phyloP scores from a whole-genome alignment of 2,113 vertebrate species.

The Paracanthobrama guichenoti region DNA sequence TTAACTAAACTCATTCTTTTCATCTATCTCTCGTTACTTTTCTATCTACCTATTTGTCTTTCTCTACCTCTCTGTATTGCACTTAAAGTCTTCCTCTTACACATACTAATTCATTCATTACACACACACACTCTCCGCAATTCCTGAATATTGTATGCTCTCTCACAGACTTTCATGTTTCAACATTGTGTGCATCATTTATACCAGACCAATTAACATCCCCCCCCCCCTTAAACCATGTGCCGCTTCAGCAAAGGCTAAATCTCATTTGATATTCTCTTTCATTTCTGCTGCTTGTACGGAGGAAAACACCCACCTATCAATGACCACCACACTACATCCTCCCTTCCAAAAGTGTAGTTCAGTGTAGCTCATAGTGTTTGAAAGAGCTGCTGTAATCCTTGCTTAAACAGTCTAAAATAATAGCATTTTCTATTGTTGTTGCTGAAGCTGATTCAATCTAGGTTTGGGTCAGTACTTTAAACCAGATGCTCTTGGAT shows the following conservation, averaged over 20 bases:
- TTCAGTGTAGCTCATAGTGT: not conserved
- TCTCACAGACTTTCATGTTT: slow-evolving; percentile 55
- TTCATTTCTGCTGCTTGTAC: slow-evolving; percentile 58
- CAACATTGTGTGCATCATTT: slow-evolving; percentile 48
- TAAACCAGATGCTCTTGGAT: not conserved
- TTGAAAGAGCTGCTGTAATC: not conserved
- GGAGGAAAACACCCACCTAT: slow-evolving; percentile 10
- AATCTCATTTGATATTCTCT: slow-evolving; percentile 65
- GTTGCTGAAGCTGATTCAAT: not conserved
- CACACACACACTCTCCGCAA: slow-evolving; percentile 25
- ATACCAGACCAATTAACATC: slow-evolving; percentile 40
- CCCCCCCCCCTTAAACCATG: slow-evolving; percentile 21
- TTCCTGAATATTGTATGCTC: slow-evolving; percentile 53
- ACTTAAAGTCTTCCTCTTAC: not conserved
- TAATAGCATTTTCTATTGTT: not conserved
- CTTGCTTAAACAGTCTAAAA: not conserved
- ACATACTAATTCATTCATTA: not conserved
- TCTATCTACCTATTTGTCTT: not conserved
- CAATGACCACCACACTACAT: slow-evolving; percentile 12
- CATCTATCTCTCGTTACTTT: not conserved
- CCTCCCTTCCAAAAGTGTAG: not conserved
- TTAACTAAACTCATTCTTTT: not conserved
- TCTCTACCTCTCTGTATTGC: not conserved
- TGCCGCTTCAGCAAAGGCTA: slow-evolving; percentile 30
- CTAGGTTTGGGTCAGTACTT: not conserved